Base-by-base conservation (phyloP, 37 sponge, comb jelly and placozoan species). In the Bolinopsis microptera region DNA sequence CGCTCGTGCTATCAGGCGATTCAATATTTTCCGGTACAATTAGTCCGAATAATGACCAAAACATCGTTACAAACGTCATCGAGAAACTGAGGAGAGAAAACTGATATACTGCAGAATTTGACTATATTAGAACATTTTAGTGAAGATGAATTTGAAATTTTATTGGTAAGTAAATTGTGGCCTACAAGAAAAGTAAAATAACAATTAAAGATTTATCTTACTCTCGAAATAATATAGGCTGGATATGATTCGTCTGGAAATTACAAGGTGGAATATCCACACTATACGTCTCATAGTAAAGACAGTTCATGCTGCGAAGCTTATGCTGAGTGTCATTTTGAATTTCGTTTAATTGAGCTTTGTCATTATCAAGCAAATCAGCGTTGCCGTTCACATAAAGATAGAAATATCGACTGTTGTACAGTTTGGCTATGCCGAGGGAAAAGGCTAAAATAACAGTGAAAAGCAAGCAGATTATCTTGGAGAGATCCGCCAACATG, bases 401-500 rank as follows among this genome's bases (percentile, higher is more conserved):
- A 25, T 86, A 86, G 36, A 86, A 86, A 23, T 36, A 86, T 13
- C 90, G 41, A 38, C 90, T 86, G 90, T 86, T 86, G 39, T 86
- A 86, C 61, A 86, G 90, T 30, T 86, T 86, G n/a, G 90, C 90
- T 28, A 86, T 86, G n/a, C 90, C 90, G 30, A 86, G 48, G 32
- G 90, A 86, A 86, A 86, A 86, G 30, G 90, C 90, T 16, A 86
- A 38, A 25, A 86, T 86, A 24, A 86, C 90, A 26, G 90, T 86
- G 36, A 86, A 41, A 16, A 86, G 35, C 3, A 86, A 48, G 22
- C 90, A 86, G 28, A 86, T 86, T 13, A 86, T 86, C 31, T 86
- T 86, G 61, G 90, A 86, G 61, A 86, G 90, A 39, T 86, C 90
- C n/a, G 90, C 90, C 90, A 86, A 86, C 90, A 86, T 86, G 90